phyloP scores from a whole-genome alignment of 2,797 vertebrate species.

The Poeciliopsis turneri region DNA sequence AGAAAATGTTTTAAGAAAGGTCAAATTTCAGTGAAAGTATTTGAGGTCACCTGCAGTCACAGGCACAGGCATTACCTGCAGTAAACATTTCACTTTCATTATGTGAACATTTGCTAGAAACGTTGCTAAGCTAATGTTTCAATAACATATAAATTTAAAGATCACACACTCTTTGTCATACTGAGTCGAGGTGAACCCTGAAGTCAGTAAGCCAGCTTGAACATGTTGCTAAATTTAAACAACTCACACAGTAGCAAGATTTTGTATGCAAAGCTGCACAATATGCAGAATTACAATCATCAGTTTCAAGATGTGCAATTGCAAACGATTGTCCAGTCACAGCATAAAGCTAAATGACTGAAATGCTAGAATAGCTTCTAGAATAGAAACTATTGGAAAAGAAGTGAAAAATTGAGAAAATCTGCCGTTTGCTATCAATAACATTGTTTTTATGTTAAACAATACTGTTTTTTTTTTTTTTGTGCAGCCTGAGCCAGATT shows the following conservation, averaged over 20 bases:
- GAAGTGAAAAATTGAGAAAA: background rate
- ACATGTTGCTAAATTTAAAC: background rate
- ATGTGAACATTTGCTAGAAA: background rate
- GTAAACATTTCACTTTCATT: background rate
- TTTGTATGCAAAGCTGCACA: background rate
- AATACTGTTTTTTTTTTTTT: background rate
- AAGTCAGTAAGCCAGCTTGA: background rate
- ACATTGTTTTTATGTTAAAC: background rate
- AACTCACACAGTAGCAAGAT: background rate
- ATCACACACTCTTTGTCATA: background rate
- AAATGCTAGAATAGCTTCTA: background rate
- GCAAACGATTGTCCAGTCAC: background rate
- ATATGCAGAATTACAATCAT: background rate
- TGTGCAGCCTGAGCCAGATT: background rate
- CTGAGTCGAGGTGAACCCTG: background rate
- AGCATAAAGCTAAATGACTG: background rate
- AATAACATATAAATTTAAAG: background rate
- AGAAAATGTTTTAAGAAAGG: background rate
- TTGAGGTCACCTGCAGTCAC: background rate
- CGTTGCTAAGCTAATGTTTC: background rate
- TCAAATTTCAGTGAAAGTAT: background rate
- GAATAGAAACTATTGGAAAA: background rate
- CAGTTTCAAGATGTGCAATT: background rate
- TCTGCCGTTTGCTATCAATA: background rate
- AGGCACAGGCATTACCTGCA: background rate